Base-by-base conservation (phyloP, 2,888 invertebrate genomes). In the Philhelius pedissequus region DNA sequence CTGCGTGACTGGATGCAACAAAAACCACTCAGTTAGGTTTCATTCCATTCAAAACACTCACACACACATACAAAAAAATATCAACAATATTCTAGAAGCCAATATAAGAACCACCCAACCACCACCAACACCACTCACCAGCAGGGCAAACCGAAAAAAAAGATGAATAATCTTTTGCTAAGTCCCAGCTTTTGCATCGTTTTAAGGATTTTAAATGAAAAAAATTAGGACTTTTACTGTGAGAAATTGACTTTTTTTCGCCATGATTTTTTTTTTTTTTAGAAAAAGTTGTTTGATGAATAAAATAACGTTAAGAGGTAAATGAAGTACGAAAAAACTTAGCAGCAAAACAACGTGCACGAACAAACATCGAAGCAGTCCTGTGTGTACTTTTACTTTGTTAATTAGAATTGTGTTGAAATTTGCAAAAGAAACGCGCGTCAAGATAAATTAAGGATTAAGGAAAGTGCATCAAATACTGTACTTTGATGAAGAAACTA, bases 1-100 rank as follows among this genome's bases (percentile, higher is more conserved):
- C 82, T 83, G 83, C 83, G 83, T 83, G 74, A 79, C 78, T 73
- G 48, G 73, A 73, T 79, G 66, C 45, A 48, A 48, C 22, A 48
- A 48, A 45, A 48, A 78, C 78, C 73, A 73, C 82, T 54, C 22
- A 32, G 56, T 70, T 40, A 20, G 56, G 56, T 38, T 74, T 64
- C 35, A 48, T 64, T 48, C 48, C 25, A 62, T 62, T 62, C 27
- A 27, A 50, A 7, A 52, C 4, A 4, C n/a, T n/a, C n/a, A n/a
- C n/a, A 13, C n/a, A 15, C 15, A 32, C 2, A 56, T 11, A 32
- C 30, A 64, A 30, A 45, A 48, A 11, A 62, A 13, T 27, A 45
- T n/a, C 22, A 58, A 20, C 18, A 45, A 62, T 9, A 48, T 13
- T 11, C 15, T 25, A 25, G 4, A 18, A 56, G 30, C 32, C 52